Conservation (phyloP, 1,140 invertebrate genomes). For the Drosophila ohnishii region DNA sequence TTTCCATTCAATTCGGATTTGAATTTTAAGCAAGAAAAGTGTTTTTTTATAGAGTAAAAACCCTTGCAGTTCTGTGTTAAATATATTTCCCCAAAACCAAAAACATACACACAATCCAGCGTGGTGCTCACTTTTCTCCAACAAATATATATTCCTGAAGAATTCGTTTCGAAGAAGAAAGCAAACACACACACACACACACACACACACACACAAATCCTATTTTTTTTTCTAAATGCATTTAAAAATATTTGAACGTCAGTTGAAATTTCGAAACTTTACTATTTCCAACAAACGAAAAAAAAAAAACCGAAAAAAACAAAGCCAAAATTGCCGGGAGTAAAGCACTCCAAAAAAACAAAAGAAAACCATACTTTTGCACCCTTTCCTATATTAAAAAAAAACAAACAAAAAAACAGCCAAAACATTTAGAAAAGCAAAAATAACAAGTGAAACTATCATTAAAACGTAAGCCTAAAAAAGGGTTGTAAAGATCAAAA, state of each 20-base stretch:
- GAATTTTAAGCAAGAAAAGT: not conserved
- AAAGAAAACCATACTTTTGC: conserved; percentile 58
- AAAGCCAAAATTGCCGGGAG: conserved; percentile 78
- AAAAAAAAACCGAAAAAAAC: conserved; percentile 36
- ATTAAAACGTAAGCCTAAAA: conserved; percentile 53
- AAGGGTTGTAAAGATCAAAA: conserved; percentile 64
- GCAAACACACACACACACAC: conserved; percentile 28
- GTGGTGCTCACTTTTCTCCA: conserved; percentile 69
- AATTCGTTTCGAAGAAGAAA: conserved; percentile 57
- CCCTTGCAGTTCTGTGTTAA: conserved; percentile 15
- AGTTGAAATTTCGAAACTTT: conserved; percentile 73
- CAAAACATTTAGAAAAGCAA: conserved; percentile 53
- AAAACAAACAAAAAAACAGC: conserved; percentile 55
- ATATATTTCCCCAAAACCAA: conserved; percentile 13
- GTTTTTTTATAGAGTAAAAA: not conserved
- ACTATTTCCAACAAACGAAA: conserved; percentile 69
- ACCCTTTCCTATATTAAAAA: conserved; percentile 64
- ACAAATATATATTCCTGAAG: conserved; percentile 57
- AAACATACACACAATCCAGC: conserved; percentile 49
- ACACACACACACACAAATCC: conserved; percentile 54
- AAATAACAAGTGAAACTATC: conserved; percentile 45
- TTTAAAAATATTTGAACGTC: conserved; percentile 76
- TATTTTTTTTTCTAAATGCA: conserved; percentile 81
- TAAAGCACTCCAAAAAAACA: conserved; percentile 45
- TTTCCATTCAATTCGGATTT: not conserved